A percentile compares a stretch with the other conserved stretches of the same genome.
phyloP scores from a whole-genome alignment of 2,888 invertebrate genomes.

The Drosophila gaucha region DNA sequence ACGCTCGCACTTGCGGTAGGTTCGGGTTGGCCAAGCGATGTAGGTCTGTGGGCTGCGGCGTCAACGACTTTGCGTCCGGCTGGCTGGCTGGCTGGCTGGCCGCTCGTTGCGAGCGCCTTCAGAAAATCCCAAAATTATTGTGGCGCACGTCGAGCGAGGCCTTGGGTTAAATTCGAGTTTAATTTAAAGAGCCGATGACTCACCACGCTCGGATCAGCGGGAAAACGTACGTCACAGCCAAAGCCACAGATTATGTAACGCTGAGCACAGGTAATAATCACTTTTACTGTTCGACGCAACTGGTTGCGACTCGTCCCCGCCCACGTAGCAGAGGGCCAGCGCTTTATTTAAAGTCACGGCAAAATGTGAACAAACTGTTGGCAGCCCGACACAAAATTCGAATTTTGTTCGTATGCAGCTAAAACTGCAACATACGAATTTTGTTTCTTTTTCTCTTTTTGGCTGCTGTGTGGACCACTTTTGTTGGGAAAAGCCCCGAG shows the following conservation, averaged over 20 bases:
- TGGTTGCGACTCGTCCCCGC: conserved; percentile 61
- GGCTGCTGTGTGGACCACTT: conserved; percentile 9
- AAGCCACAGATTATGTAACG: conserved; percentile 70
- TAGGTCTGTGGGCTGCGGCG: conserved; percentile 67
- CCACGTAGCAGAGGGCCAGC: conserved; percentile 33
- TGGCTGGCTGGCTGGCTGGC: conserved; percentile 68
- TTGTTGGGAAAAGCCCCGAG: conserved; percentile 6
- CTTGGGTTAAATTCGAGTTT: conserved; percentile 76
- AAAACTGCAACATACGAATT: background rate
- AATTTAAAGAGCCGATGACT: conserved; percentile 72
- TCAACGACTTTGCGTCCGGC: conserved; percentile 77
- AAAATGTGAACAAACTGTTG: conserved; percentile 70
- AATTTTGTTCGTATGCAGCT: conserved; percentile 2
- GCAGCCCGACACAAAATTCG: background rate
- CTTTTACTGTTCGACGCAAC: conserved; percentile 71
- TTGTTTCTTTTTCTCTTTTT: background rate
- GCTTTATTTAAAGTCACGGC: conserved; percentile 57
- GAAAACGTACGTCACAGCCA: conserved; percentile 74
- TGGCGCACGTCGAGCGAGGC: conserved; percentile 74
- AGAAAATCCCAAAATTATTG: conserved; percentile 79
- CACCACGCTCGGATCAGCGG: conserved; percentile 48
- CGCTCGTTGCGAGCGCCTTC: conserved; percentile 59
- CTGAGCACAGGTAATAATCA: conserved; percentile 63
- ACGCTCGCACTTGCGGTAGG: conserved; percentile 72
- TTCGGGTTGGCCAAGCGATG: conserved; percentile 55